Base-by-base conservation (phyloP, 1,140 invertebrate genomes). In the Hormaphis cornu region DNA sequence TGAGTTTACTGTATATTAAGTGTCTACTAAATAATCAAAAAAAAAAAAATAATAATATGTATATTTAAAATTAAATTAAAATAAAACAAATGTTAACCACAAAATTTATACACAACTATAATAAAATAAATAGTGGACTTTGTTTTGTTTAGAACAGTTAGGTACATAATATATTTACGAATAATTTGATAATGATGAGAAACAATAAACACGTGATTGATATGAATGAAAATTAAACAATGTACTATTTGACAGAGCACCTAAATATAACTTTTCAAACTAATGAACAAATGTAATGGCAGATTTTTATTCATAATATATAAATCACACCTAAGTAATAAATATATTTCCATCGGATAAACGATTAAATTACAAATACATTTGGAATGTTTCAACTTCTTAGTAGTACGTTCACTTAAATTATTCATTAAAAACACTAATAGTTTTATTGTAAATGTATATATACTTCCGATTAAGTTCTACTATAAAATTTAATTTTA, bases 91-190 rank as follows among this genome's bases (percentile, higher is more conserved):
- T 66, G 61, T 66, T 66, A 66, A 66, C 61, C 61, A 66, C 61
- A 66, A 50, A 48, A 48, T 66, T 66, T 66, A 66, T 66, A 66
- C 61, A 66, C 61, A 66, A 66, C 61, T 66, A 66, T 66, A 66
- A 48, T 66, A 66, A 66, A 66, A 66, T 66, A 66, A 66, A 66
- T 66, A 66, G 44, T 66, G 42, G 44, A 46, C 20, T 66, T 63
- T 63, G 22, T 26, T 26, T 50, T 54, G 20, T 56, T 35, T 56
- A 12, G 54, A 58, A 58, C 54, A 58, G 33, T 58, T 58, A 24
- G 16, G 35, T 54, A 56, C n/a, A n/a, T n/a, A n/a, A n/a, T n/a
- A 37, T 56, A 56, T 6, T 58, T 58, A 58, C 14, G 61, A 66
- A 35, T 66, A 50, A 66, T 50, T 66, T 66, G 61, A 66, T 58